phyloP scores from a whole-genome alignment of 2,888 invertebrate genomes.

The Dryobotodes eremita region DNA sequence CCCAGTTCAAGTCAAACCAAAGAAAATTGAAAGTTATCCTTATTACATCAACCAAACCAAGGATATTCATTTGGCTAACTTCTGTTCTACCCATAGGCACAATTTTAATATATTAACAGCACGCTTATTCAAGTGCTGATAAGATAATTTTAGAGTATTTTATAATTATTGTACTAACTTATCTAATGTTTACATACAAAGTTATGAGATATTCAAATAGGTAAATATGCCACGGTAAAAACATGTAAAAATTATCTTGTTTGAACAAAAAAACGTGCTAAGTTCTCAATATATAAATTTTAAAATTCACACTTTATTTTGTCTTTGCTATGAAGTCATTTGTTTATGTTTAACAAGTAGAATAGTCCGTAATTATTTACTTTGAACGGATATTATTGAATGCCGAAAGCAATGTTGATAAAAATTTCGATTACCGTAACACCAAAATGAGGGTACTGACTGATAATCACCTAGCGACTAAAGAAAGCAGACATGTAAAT shows the following conservation, averaged over 20 bases:
- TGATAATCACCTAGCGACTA: slow-evolving; percentile 75
- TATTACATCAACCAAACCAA: neutral
- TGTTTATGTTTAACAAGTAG: slow-evolving; percentile 1
- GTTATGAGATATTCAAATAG: slow-evolving; percentile 32
- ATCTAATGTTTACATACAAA: slow-evolving; percentile 52
- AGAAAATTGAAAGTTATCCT: neutral
- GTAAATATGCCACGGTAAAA: slow-evolving; percentile 32
- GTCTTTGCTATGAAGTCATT: slow-evolving; percentile 21
- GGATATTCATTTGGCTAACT: neutral
- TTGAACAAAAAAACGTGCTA: slow-evolving; percentile 39
- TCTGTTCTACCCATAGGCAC: neutral
- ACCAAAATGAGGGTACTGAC: slow-evolving; percentile 70
- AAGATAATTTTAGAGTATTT: slow-evolving; percentile 39
- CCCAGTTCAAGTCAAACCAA: no score
- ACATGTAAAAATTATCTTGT: slow-evolving; percentile 35
- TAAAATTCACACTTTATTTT: slow-evolving; percentile 21
- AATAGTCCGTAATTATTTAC: slow-evolving; percentile 10
- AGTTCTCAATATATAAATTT: slow-evolving; percentile 29
- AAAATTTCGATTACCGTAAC: slow-evolving; percentile 51
- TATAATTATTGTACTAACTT: slow-evolving; percentile 23
- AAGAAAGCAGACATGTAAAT: slow-evolving; percentile 74
- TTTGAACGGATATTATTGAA: slow-evolving; percentile 1
- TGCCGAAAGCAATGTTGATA: slow-evolving; percentile 29
- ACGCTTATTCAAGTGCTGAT: slow-evolving; percentile 12
- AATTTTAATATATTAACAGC: slow-evolving; percentile 1